Conservation (phyloP, 2,113 vertebrate species). For the Sterna hirundo region DNA sequence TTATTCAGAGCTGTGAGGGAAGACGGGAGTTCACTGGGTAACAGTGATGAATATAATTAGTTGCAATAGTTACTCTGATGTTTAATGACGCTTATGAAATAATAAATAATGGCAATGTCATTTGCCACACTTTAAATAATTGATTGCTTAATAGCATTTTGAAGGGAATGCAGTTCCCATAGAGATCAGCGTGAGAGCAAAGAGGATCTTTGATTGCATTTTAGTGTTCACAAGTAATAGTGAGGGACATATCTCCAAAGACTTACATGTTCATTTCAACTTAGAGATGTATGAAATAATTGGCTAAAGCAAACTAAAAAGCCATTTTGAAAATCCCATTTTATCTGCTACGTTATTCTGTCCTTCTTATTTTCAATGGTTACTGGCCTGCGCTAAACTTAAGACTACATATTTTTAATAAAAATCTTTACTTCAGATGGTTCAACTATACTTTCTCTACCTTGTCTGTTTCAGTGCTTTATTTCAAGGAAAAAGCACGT, state of each 20-base stretch:
- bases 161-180: not conserved
- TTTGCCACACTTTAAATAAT: conserved; percentile 25
- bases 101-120: not conserved
- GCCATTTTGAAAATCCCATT: not conserved
- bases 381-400: not conserved
- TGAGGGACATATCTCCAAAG: not conserved
- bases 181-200: not conserved
- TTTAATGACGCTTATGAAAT: not conserved
- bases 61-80: not conserved
- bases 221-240: not conserved
- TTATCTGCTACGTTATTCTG: not conserved
- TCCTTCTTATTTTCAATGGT: not conserved
- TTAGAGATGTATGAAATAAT: not conserved
- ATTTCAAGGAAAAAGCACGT: not conserved
- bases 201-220: not conserved
- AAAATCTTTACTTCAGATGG: not conserved
- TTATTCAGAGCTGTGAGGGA: not conserved
- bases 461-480: not conserved
- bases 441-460: not conserved
- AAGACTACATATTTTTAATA: not conserved
- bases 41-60: not conserved
- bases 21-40: not conserved
- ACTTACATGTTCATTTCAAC: not conserved
- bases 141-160: conserved; percentile 26
- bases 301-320: not conserved